phyloP scores from a whole-genome alignment of 37 sponge, comb jelly and placozoan species.

The Haliclona indistincta region DNA sequence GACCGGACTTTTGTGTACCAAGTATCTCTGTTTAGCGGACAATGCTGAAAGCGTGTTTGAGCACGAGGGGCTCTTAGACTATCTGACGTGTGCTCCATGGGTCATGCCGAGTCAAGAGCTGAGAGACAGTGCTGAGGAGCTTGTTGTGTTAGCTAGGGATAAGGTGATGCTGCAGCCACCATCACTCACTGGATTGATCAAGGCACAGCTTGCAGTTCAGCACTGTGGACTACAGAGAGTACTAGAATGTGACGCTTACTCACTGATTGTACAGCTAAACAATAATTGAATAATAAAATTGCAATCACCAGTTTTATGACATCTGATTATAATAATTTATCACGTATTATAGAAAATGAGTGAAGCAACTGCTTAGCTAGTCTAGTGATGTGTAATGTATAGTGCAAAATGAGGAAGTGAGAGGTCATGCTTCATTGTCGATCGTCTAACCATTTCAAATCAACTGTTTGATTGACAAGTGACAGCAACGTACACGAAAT shows the following conservation, averaged over 20 bases:
- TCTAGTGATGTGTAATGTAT: too few species aligned
- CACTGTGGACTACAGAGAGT: conserved; percentile 12
- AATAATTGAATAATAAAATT: too few species aligned
- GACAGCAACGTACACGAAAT: too few species aligned
- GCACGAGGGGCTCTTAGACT: background rate
- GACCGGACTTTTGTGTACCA: background rate
- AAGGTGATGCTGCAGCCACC: conserved; percentile 27
- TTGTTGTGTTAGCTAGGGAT: background rate
- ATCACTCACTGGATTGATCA: conserved; percentile 6
- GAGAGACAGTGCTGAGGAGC: background rate
- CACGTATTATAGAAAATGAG: too few species aligned
- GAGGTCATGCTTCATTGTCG: too few species aligned
- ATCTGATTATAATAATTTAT: too few species aligned
- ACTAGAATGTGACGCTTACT: conserved; percentile 2
- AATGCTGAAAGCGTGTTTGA: background rate
- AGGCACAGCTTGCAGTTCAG: background rate
- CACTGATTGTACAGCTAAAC: too few species aligned
- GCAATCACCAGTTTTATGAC: too few species aligned
- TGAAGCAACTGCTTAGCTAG: too few species aligned
- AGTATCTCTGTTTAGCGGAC: background rate
- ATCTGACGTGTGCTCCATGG: background rate
- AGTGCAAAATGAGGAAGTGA: too few species aligned
- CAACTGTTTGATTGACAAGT: too few species aligned
- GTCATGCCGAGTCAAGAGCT: background rate
- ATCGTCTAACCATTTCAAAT: too few species aligned